Base-by-base conservation (phyloP, 1,140 invertebrate genomes). In the Ceratina japonica region DNA sequence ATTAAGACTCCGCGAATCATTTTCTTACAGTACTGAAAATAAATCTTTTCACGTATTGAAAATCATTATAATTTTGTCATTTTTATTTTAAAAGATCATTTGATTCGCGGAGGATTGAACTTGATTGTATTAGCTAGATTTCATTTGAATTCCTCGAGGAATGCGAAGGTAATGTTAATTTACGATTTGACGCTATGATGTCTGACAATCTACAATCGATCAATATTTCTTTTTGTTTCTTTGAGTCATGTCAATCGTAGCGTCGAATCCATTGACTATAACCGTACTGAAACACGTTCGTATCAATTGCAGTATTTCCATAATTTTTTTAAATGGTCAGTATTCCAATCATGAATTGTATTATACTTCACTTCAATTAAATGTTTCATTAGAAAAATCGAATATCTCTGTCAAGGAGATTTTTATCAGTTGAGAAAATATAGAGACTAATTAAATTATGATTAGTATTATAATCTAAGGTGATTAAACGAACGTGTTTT, bases 1-100 rank as follows among this genome's bases (percentile, higher is more conserved):
- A 27, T 71, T 63, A 63, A 72, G n/a, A 68, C 69, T 78, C 69
- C 52, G 13, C 44, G 75, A 78, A 64, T 31, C 58, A 18, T 58
- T 52, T 13, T 44, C 5, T 44, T 8, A 44, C 37, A 44, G 5
- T 44, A 44, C 10, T 44, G 5, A 31, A 31, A 31, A 31, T 31
- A 31, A 22, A 4, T n/a, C 7, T 22, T 31, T 49, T 1, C 0
- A 15, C 44, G 75, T 77, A 77, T 77, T 77, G 63, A 0, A 0
- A 44, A 54, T 64, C 75, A 49, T 68, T 78, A 72, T 77, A 7
- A 4, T 16, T 52, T 31, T 52, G 16, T n/a, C 1, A 20, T 62
- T 18, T 18, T 64, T 10, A 5, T 16, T 1, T 31, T 31, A 31
- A 31, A 31, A 51, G 16, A 3, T 3, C 13, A 24, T 27, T 54